These are phyloP conservation scores for Atherinomorus stipes DNA, from an alignment of 2,113 vertebrate species.

Conservation along the genomic window DNA sequence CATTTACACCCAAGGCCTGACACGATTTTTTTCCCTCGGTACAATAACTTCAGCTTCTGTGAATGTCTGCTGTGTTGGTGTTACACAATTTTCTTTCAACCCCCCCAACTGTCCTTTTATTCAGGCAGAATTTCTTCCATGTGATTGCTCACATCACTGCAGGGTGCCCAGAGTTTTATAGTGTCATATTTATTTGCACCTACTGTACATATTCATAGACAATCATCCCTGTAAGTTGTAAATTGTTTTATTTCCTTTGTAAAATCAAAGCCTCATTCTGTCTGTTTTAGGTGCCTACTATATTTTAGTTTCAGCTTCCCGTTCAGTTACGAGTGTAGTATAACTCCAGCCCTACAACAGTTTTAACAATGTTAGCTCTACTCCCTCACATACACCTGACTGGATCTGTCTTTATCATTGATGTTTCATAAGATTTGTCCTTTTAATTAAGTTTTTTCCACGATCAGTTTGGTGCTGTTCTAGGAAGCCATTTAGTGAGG, in stretches of 20 bases:
- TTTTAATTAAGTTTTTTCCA: too few species aligned
- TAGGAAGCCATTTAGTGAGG: too few species aligned
- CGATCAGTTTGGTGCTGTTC: too few species aligned
- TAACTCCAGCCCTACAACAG: not conserved
- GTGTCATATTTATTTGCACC: not conserved
- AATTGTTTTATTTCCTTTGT: not conserved
- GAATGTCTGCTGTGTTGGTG: constrained; percentile 12
- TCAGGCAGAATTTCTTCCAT: not conserved
- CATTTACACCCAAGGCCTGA: constrained; percentile 17
- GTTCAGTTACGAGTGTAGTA: not conserved
- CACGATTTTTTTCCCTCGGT: constrained; percentile 32
- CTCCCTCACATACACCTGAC: too few species aligned
- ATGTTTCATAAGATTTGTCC: too few species aligned
- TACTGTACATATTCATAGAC: not conserved
- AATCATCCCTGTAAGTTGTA: too few species aligned
- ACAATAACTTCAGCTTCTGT: constrained; percentile 28
- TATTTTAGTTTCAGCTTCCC: not conserved
- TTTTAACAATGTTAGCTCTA: not conserved
- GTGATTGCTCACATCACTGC: constrained; percentile 1
- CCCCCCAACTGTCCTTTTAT: not conserved
- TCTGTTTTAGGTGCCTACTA: not conserved
- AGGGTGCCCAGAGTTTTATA: not conserved
- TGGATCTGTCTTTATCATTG: too few species aligned
- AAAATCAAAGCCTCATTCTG: not conserved
- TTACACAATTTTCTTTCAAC: constrained; percentile 25